Evolutionary conservation across 2,113 vertebrate genomes (phyloP), one percentile per base, ranked within the genome.

Genomic region (Pteruthius melanotis): DNA sequence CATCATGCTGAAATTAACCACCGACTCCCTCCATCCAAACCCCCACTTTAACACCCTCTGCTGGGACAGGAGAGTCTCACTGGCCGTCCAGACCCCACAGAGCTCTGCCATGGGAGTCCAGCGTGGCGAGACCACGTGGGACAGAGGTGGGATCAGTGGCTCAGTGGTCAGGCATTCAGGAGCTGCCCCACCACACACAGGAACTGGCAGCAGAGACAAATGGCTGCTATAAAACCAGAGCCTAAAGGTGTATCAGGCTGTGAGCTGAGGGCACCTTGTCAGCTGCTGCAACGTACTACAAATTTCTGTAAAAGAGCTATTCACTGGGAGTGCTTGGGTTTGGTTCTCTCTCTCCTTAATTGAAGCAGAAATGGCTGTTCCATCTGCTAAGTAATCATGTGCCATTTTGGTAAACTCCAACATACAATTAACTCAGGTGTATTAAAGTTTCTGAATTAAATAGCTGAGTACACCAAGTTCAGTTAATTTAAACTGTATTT

Each of bases 401-500:
- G 18, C 44, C 40, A 59, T 87, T 76, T 93, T 84, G 88, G 85
- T 78, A 90, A 95, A 64, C 61, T 96, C 64, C 53, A 91, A 80
- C 17, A 76, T 80, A 66, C n/a, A 91, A 90, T 89, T 77, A 88
- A 76, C 74, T 91, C 35, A 54, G 84, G 85, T 54, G 64, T 83
- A 83, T 83, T 80, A 90, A 61, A 47, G 69, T 49, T 84, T 75
- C 78, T 93, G 83, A 96, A 94, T 87, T 91, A 85, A 90, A 83
- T 13, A 87, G 57, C 75, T 91, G 74, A 93, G 47, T 76, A 80
- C n/a, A 82, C 28, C 35, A 70, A 57, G 40, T 70, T 92, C 71
- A 63, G 57, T 69, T 83, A 85, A 85, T 82, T 88, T 71, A 81
- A 96, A 92, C 35, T 71, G 89, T 85, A 90, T 92, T 93, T 93